Evolutionary conservation across 1,140 invertebrate species (phyloP).

Genomic region (Sesamia nonagrioides): DNA sequence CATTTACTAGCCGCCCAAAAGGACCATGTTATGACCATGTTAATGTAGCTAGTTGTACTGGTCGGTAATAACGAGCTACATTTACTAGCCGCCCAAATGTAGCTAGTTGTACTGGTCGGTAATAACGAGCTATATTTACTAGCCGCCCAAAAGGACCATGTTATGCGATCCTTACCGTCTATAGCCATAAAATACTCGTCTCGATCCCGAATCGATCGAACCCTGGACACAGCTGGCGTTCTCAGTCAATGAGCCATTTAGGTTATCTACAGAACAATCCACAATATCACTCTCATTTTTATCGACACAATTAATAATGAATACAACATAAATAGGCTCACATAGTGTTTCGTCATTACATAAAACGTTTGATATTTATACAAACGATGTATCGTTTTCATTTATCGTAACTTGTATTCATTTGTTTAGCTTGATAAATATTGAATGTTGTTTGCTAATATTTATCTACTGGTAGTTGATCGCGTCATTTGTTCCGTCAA

Average conservation of each 20-base stretch:
- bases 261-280: conserved; percentile 1
- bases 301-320: not conserved
- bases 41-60: too few relatives aligned
- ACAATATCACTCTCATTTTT: conserved; percentile 26
- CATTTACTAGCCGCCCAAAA: not conserved
- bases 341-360: not conserved
- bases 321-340: not conserved
- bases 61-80: too few relatives aligned
- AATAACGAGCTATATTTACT: not conserved
- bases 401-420: too few relatives aligned
- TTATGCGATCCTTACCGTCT: not conserved
- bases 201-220: conserved; percentile 26
- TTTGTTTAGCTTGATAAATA: conserved; percentile 12
- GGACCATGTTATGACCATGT: not conserved
- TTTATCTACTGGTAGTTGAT: conserved; percentile 5
- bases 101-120: not conserved
- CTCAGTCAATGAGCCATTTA: conserved; percentile 28
- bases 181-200: conserved; percentile 30
- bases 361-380: too few relatives aligned
- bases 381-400: too few relatives aligned
- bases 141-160: not conserved
- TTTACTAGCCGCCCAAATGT: too few relatives aligned
- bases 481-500: conserved; percentile 27
- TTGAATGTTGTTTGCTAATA: conserved; percentile 3
- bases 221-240: conserved; percentile 25